These are phyloP conservation scores for Caenorhabditis parvicauda DNA, from an alignment of 2,888 invertebrate genomes.

Conservation along the genomic window DNA sequence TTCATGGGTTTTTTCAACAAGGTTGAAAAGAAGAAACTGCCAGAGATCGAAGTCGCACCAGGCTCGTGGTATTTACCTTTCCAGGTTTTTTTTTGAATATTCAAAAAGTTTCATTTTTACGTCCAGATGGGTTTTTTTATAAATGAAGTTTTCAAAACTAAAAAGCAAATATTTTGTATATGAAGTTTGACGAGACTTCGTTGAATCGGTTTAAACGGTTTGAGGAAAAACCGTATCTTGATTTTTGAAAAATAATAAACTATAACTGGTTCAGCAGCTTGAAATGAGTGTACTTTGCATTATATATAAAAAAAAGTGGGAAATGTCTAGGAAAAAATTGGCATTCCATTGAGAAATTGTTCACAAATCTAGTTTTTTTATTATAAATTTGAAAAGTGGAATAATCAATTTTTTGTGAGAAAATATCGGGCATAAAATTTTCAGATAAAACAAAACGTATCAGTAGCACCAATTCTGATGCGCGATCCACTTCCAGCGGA, in stretches of 20 bases:
- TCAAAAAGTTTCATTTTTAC: too few relatives aligned
- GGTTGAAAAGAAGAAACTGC: slow-evolving; percentile 29
- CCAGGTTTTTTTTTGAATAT: slow-evolving; percentile 3
- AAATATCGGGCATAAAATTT: neutral
- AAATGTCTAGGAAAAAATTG: too few relatives aligned
- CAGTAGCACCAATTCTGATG: slow-evolving; percentile 42
- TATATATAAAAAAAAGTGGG: too few relatives aligned
- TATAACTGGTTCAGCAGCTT: too few relatives aligned
- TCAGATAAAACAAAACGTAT: slow-evolving; percentile 47
- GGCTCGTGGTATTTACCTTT: slow-evolving; percentile 14
- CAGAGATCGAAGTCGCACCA: neutral
- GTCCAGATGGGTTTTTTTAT: too few relatives aligned
- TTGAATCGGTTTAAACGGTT: too few relatives aligned
- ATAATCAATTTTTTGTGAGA: neutral
- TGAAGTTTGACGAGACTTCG: too few relatives aligned
- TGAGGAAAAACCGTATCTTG: too few relatives aligned
- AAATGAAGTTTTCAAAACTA: neutral
- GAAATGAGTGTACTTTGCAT: too few relatives aligned
- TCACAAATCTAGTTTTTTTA: neutral
- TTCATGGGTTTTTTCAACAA: slow-evolving; percentile 48
- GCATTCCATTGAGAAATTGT: too few relatives aligned
- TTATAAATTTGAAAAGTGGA: neutral
- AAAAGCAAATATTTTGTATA: neutral
- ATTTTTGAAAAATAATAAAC: too few relatives aligned
- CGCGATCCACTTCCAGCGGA: slow-evolving; percentile 20